Conservation (phyloP, 2,888 invertebrate genomes). For the Thereva unica region DNA sequence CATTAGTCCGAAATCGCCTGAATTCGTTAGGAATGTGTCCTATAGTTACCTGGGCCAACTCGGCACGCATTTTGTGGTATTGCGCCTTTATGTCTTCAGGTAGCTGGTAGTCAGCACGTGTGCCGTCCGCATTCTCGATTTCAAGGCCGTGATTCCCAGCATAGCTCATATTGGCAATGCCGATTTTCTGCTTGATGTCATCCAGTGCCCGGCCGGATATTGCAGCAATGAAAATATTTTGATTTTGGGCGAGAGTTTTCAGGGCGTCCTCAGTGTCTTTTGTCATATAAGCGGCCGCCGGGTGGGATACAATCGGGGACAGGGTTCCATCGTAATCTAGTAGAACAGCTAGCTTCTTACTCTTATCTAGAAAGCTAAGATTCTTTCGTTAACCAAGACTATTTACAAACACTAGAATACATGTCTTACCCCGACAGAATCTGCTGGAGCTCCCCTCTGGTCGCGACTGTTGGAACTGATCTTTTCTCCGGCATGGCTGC, state of each 20-base stretch:
- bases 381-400: no score
- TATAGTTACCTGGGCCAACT: conserved; percentile 68
- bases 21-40: conserved; percentile 65
- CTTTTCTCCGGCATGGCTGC: neutral
- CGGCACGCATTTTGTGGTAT: conserved; percentile 65
- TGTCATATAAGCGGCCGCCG: conserved; percentile 70
- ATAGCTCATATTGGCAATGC: conserved; percentile 63
- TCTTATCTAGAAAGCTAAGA: conserved; percentile 59
- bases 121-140: conserved; percentile 73
- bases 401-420: neutral
- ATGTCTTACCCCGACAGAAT: conserved; percentile 52
- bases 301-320: conserved; percentile 73
- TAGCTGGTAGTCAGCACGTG: conserved; percentile 72
- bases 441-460: conserved; percentile 51
- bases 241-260: conserved; percentile 66
- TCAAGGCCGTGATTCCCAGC: conserved; percentile 77
- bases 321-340: conserved; percentile 78
- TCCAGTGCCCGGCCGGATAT: conserved; percentile 73
- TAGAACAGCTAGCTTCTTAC: conserved; percentile 68
- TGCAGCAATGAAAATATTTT: conserved; percentile 71
- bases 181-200: conserved; percentile 70
- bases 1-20: conserved; percentile 67
- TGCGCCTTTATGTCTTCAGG: conserved; percentile 68
- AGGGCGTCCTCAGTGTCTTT: conserved; percentile 68
- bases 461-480: conserved; percentile 47